phyloP scores from a whole-genome alignment of 2,888 invertebrate genomes.

The Heliconius erato region DNA sequence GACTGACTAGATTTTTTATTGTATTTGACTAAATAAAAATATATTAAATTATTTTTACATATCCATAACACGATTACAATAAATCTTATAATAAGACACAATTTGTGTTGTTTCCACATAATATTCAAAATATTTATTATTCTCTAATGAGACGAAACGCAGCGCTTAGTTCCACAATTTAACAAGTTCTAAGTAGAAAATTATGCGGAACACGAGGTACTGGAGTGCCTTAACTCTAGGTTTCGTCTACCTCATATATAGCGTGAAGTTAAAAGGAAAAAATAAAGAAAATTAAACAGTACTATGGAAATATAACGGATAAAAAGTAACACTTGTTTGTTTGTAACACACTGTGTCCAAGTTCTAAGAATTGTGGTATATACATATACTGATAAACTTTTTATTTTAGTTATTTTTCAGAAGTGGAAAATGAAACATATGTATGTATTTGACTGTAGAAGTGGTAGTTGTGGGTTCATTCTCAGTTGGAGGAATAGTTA shows the following conservation, averaged over 20 bases:
- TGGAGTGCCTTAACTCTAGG: not conserved
- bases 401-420: not conserved
- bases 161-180: not conserved
- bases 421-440: no score
- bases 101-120: no score
- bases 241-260: not conserved
- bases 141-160: not conserved
- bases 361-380: slow-evolving; percentile 5
- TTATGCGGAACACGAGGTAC: not conserved
- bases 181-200: not conserved
- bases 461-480: not conserved
- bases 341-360: not conserved
- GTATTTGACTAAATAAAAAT: no score
- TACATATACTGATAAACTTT: not conserved
- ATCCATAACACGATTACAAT: no score
- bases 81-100: no score
- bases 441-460: no score
- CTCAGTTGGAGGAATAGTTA: not conserved
- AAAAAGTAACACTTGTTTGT: not conserved
- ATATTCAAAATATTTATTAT: no score
- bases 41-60: no score
- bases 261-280: not conserved
- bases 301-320: not conserved
- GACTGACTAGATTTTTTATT: no score
- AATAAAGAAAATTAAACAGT: not conserved